Evolutionary conservation across 2,797 vertebrate species (phyloP).

Genomic region (Protonibea diacanthus): DNA sequence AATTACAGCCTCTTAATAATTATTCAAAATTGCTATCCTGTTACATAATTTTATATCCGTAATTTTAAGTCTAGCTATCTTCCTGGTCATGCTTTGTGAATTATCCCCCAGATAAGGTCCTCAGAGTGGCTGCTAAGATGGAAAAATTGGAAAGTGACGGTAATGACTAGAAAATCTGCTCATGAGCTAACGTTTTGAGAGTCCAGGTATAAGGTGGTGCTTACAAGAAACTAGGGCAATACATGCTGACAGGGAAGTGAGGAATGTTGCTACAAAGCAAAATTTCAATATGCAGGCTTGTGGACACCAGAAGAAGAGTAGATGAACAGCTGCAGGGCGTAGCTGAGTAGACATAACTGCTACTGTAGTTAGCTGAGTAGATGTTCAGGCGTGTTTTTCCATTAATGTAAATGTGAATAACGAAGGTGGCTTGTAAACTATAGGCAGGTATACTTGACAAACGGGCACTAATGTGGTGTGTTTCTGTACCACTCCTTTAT

Average conservation of each 20-base stretch:
- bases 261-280: conserved; percentile 54
- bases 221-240: conserved; percentile 60
- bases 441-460: conserved; percentile 1
- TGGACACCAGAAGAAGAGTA: conserved; percentile 42
- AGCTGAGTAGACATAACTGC: conserved; percentile 59
- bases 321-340: conserved; percentile 59
- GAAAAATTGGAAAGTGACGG: conserved; percentile 13
- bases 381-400: neutral
- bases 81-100: conserved; percentile 15
- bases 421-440: conserved; percentile 5
- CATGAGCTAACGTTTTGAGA: conserved; percentile 43
- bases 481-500: neutral
- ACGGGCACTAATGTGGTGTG: neutral
- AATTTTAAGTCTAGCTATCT: conserved; percentile 12
- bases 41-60: neutral
- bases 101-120: conserved; percentile 11
- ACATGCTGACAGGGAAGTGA: conserved; percentile 52
- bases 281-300: conserved; percentile 46
- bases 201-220: conserved; percentile 41
- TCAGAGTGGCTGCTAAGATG: conserved; percentile 1
- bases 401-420: conserved; percentile 28
- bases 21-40: neutral
- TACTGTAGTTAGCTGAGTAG: conserved; percentile 31
- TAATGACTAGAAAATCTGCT: conserved; percentile 22
- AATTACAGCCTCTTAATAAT: conserved; percentile 15